These are phyloP conservation scores for Ormyrus nitidulus DNA, from an alignment of 2,888 invertebrate genomes.

Conservation along the genomic window DNA sequence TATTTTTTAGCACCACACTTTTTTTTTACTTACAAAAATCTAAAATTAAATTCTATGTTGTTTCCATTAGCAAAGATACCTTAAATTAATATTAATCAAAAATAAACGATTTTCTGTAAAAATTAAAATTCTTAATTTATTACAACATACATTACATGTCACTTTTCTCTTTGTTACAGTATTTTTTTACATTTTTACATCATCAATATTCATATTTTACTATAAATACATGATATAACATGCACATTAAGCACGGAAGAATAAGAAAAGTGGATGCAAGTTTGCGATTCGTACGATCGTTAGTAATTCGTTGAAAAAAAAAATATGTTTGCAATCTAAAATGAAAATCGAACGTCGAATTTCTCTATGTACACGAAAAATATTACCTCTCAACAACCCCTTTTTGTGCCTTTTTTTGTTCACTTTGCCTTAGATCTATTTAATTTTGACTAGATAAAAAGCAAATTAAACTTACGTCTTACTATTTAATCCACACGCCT, in stretches of 20 bases:
- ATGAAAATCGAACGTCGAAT: neutral
- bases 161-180: constrained; percentile 14
- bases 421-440: too few relatives aligned
- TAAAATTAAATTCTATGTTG: too few relatives aligned
- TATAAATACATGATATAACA: constrained; percentile 5
- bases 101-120: too few relatives aligned
- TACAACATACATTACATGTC: neutral
- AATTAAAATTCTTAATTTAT: too few relatives aligned
- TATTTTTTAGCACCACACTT: too few relatives aligned
- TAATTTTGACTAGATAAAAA: neutral
- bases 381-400: constrained; percentile 12
- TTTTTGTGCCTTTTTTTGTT: neutral
- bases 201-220: constrained; percentile 9
- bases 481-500: neutral
- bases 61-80: too few relatives aligned
- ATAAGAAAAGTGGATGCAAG: constrained; percentile 12
- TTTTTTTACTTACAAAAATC: too few relatives aligned
- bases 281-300: neutral
- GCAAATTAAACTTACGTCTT: neutral
- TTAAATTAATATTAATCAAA: too few relatives aligned
- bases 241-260: constrained; percentile 27
- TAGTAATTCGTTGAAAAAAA: neutral
- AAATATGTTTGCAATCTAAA: constrained; percentile 3
- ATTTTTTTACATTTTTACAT: constrained; percentile 43
- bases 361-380: constrained; percentile 31